A percentile compares a stretch with the other conserved stretches of the same genome.
phyloP scores from a whole-genome alignment of 2,797 vertebrate species.

The Eulemur coronatus region DNA sequence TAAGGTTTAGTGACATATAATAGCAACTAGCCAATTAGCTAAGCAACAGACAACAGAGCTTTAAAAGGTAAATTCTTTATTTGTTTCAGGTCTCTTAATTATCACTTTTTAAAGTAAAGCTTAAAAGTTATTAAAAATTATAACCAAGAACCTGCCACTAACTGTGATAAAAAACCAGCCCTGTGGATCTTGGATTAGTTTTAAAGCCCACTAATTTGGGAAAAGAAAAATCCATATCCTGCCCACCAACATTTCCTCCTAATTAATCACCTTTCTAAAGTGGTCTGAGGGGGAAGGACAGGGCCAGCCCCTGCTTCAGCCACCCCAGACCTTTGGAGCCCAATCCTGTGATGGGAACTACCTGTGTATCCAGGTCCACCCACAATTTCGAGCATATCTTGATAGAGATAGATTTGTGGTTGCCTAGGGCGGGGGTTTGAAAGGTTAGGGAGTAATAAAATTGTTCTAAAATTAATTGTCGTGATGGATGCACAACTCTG shows the following conservation, averaged over 20 bases:
- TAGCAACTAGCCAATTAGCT: background rate
- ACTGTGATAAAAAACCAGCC: background rate
- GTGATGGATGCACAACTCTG: background rate
- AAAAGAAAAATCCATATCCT: background rate
- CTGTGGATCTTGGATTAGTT: background rate
- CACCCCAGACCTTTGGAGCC: background rate
- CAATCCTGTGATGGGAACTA: background rate
- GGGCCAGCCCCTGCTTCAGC: background rate
- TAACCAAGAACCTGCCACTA: background rate
- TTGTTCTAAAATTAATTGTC: background rate
- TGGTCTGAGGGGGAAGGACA: background rate
- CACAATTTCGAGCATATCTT: background rate
- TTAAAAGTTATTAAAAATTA: conserved; percentile 8
- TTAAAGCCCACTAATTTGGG: background rate
- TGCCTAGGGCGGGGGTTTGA: background rate
- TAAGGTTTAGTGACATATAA: background rate
- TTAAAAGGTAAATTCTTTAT: background rate
- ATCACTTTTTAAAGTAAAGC: background rate
- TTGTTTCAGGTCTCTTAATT: background rate
- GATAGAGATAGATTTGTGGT: background rate
- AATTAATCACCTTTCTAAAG: background rate
- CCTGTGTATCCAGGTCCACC: background rate
- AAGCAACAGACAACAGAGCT: background rate
- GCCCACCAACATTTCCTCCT: background rate
- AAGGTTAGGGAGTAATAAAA: background rate